Evolutionary conservation across 2,113 vertebrate genomes (phyloP).

Genomic region (Neofelis nebulosa): DNA sequence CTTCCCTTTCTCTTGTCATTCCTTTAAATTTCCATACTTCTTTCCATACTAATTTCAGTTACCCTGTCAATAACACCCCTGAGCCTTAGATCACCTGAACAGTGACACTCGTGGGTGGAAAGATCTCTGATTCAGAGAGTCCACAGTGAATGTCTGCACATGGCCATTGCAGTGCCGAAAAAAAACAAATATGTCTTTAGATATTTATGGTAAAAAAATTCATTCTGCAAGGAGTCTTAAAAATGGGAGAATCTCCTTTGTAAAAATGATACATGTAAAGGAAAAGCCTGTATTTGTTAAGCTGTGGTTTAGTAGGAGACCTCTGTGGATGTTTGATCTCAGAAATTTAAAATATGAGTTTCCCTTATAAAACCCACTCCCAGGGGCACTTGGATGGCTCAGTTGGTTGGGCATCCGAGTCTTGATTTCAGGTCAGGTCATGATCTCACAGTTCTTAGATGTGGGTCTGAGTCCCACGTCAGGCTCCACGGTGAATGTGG

Average conservation of each 20-base stretch:
- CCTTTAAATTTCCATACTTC: not conserved
- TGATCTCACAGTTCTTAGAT: too few relatives aligned
- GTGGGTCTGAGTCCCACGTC: too few relatives aligned
- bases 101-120: not conserved
- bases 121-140: not conserved
- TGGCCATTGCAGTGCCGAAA: not conserved
- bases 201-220: not conserved
- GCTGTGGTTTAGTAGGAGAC: not conserved
- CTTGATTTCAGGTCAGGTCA: too few relatives aligned
- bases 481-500: too few relatives aligned
- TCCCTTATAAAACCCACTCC: not conserved
- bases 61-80: not conserved
- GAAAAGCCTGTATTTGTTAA: not conserved
- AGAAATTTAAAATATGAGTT: not conserved
- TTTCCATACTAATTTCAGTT: not conserved
- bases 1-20: not conserved
- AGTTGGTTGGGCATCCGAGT: too few relatives aligned
- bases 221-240: not conserved
- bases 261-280: not conserved
- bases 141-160: not conserved
- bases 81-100: not conserved
- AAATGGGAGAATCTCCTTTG: not conserved
- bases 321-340: not conserved
- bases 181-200: not conserved
- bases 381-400: too few relatives aligned